Evolutionary conservation across 30 jellyfish, hydroid and myxozoan species (phyloP), one percentile per base, ranked within the genome.

Genomic region (Catostylus mosaicus): DNA sequence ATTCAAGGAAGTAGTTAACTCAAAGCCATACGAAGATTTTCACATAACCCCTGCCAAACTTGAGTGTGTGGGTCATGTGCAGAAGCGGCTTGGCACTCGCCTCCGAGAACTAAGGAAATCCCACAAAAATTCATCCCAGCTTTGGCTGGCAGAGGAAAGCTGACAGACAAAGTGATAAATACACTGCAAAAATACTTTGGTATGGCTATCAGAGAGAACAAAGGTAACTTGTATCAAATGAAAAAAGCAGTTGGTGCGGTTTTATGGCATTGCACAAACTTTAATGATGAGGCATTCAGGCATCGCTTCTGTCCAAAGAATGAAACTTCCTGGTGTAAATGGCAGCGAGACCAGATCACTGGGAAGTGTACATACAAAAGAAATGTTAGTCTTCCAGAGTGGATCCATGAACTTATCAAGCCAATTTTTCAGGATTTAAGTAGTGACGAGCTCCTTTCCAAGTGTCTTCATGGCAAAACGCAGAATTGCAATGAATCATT

Each of bases 261-360:
- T 23, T 51, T 82, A 34, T 82, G 85, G 74, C 93, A 82, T 54
- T 67, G 75, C 51, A 70, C 77, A 59, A 77, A 70, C 48, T 68
- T 68, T 68, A 79, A 30, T 9, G 85, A 80, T 33, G 71, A 46
- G 12, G 60, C 45, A n/a, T 65, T 20, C 65, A 73, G 77, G 36
- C 80, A 51, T 70, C n/a, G 86, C n/a, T 82, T 45, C 67, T 82
- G 93, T 64, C 93, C 93, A 11, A 32, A 29, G 18, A 88, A 47
- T 34, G 51, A 46, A 23, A 47, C 34, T 18, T 31, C 77, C 33
- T 82, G 93, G 93, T 82, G 89, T 77, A 82, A 70, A 54, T 80
- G 77, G 82, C 7, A 51, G 33, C 29, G 40, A 30, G 86, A 80
- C 38, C 65, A 64, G 26, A 70, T 74, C 23, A 80, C 40, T 43